These are phyloP conservation scores for Matsumyia berberina DNA, from an alignment of 2,888 invertebrate genomes.

Conservation along the genomic window DNA sequence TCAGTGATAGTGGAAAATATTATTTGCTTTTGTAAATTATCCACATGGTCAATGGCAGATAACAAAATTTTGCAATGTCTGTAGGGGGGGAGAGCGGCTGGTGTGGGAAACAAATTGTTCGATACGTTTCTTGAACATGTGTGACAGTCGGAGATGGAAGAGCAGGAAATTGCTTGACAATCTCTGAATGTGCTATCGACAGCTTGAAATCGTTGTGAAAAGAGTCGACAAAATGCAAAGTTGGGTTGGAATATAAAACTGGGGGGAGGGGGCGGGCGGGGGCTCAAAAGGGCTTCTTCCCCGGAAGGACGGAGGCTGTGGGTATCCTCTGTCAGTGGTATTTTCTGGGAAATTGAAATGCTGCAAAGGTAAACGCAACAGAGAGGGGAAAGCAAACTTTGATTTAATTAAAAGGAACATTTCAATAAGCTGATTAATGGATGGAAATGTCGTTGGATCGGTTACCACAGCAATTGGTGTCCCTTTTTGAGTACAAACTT, in stretches of 20 bases:
- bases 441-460: neutral
- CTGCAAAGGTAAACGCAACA: neutral
- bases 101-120: conserved; percentile 23
- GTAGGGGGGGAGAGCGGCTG: neutral
- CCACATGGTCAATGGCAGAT: conserved; percentile 67
- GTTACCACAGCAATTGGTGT: neutral
- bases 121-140: conserved; percentile 35
- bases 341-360: neutral
- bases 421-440: conserved; percentile 19
- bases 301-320: too few relatives aligned
- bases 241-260: neutral
- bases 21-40: conserved; percentile 73
- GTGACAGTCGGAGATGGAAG: conserved; percentile 38
- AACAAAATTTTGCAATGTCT: conserved; percentile 53
- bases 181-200: conserved; percentile 43
- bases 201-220: conserved; percentile 37
- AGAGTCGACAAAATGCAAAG: conserved; percentile 10
- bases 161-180: conserved; percentile 53
- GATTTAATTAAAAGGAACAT: conserved; percentile 7
- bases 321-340: too few relatives aligned
- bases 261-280: too few relatives aligned
- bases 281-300: too few relatives aligned
- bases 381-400: neutral
- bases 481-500: neutral
- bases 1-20: conserved; percentile 68